Conservation (phyloP, 2,113 vertebrate species). For the Oncorhynchus kisutch region DNA sequence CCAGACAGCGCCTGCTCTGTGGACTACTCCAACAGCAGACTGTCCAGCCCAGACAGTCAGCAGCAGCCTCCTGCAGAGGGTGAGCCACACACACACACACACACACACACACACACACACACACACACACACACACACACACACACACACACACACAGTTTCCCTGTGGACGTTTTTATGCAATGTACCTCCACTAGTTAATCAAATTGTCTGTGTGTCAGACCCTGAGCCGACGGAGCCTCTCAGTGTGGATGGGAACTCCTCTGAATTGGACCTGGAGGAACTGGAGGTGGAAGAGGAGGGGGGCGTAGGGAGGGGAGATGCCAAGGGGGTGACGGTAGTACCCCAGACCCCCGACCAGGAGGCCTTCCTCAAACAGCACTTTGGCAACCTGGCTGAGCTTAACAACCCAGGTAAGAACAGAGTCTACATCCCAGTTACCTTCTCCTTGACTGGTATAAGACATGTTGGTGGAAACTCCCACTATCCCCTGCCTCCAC, state of each 20-base stretch:
- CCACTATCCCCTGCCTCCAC: too few relatives aligned
- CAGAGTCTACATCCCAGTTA: neutral
- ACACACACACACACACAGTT: too few relatives aligned
- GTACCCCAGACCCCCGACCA: slow-evolving; percentile 85
- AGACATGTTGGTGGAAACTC: too few relatives aligned
- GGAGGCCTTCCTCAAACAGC: slow-evolving; percentile 90
- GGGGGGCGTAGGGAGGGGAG: slow-evolving; percentile 56
- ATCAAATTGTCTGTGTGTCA: slow-evolving; percentile 38
- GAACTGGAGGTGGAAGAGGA: slow-evolving; percentile 71
- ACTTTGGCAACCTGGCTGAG: slow-evolving; percentile 85
- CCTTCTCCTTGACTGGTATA: neutral
- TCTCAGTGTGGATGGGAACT: slow-evolving; percentile 86
- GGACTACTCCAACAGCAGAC: slow-evolving; percentile 86
- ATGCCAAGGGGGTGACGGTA: slow-evolving; percentile 68
- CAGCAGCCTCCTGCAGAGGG: slow-evolving; percentile 79
- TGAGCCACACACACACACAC: slow-evolving; percentile 48
- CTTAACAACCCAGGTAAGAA: slow-evolving; percentile 56
- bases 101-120: too few relatives aligned
- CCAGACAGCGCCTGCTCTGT: slow-evolving; percentile 95
- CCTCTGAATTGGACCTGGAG: slow-evolving; percentile 84
- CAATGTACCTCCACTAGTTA: too few relatives aligned
- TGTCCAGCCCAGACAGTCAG: slow-evolving; percentile 81
- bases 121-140: too few relatives aligned
- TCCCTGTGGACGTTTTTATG: too few relatives aligned
- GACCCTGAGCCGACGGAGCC: slow-evolving; percentile 88